Percentiles rank a stretch among this genome's conserved stretches.
Evolutionary conservation across 2,113 vertebrate genomes (phyloP).

Genomic region (Paracanthobrama guichenoti): DNA sequence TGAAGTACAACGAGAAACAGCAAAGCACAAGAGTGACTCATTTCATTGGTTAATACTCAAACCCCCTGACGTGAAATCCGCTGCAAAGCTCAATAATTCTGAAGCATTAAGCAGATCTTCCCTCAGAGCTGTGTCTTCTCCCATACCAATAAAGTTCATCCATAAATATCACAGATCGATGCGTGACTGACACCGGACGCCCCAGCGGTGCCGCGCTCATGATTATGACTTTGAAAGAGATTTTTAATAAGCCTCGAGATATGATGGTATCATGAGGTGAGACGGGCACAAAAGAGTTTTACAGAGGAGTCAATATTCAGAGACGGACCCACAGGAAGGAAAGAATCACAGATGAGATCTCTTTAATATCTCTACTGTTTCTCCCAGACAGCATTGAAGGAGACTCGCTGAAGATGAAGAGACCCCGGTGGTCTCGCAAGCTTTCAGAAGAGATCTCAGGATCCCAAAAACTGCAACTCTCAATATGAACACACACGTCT

Average conservation of each 20-base stretch:
- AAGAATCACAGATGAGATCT: constrained; percentile 56
- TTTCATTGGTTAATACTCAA: neutral
- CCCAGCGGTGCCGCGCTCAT: neutral
- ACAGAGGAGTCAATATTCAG: constrained; percentile 2
- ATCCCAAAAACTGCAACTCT: neutral
- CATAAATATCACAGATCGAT: constrained; percentile 22
- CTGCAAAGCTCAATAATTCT: constrained; percentile 2
- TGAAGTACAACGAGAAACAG: neutral
- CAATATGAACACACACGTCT: neutral
- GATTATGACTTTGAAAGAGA: constrained; percentile 17
- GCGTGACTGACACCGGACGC: constrained; percentile 22
- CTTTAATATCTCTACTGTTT: constrained; percentile 53
- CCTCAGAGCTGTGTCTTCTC: constrained; percentile 4
- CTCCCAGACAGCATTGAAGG: neutral
- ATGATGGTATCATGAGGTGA: constrained; percentile 17
- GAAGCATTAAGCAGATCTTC: constrained; percentile 20
- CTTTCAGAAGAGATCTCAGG: neutral
- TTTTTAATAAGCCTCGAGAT: constrained; percentile 31
- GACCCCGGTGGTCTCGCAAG: too few species aligned
- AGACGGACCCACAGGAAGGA: neutral
- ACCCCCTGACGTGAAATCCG: neutral
- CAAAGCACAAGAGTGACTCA: neutral
- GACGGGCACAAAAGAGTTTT: neutral
- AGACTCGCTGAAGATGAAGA: neutral
- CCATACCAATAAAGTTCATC: constrained; percentile 27